Evolutionary conservation across 2,888 invertebrate species (phyloP), one percentile per base, ranked within the genome.

Genomic region (Chloromyia formosa): DNA sequence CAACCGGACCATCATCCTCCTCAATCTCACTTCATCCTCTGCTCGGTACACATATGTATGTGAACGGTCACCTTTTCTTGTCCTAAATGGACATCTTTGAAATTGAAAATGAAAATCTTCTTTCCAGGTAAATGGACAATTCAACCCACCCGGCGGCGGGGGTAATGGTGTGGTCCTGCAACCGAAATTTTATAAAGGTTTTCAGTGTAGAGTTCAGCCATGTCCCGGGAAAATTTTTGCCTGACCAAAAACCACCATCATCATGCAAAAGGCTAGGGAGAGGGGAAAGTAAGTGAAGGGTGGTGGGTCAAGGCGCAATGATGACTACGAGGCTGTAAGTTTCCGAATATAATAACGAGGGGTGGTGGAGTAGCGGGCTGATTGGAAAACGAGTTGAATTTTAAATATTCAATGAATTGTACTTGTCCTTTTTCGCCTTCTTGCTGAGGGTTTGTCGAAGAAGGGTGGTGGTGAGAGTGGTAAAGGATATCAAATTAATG

Each of bases 41-140:
- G n/a, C n/a, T n/a, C n/a, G n/a, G n/a, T 4, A 22, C 27, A 10
- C 23, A 22, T 27, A 60, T 23, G 60, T 60, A n/a, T 12, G 10
- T n/a, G 49, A 12, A 12, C 49, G 58, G 27, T 54, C 40, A 16
- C 71, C 16, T 58, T 49, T 66, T 66, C 45, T 45, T 35, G 7
- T 71, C 18, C n/a, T 40, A 53, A 73, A 73, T 56, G 76, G 76
- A 74, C 76, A 76, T 76, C 76, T 75, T 75, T 76, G 76, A 75
- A 76, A 76, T 76, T 75, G 76, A 76, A 76, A 76, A 62, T 74
- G 76, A 75, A 76, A 76, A 74, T 74, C 76, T 76, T 61, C 73
- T 69, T 75, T 76, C 74, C 75, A 76, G 76, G 76, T 76, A 76
- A 69, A 75, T 76, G 76, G 58, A 71, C 71, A 71, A 56, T 71